A percentile compares a stretch with the other conserved stretches of the same genome.
These are phyloP conservation scores for Cheilosia soror DNA, from an alignment of 2,888 invertebrate genomes.

Conservation along the genomic window DNA sequence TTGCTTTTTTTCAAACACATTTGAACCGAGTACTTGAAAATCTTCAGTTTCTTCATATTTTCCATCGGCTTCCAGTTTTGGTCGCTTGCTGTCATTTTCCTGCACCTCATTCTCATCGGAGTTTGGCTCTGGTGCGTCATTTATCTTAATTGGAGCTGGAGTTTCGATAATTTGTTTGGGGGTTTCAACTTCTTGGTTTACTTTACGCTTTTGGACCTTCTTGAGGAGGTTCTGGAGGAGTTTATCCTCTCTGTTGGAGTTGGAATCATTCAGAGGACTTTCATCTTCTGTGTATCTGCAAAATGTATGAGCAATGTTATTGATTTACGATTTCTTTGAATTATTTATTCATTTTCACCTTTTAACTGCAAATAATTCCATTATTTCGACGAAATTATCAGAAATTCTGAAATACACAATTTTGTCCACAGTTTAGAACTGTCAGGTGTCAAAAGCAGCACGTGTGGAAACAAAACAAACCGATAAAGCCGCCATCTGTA, in stretches of 20 bases:
- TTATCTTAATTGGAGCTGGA: slow-evolving; percentile 76
- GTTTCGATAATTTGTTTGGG: slow-evolving; percentile 78
- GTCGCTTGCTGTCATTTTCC: slow-evolving; percentile 37
- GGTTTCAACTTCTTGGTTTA: slow-evolving; percentile 28
- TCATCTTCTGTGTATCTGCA: slow-evolving; percentile 84
- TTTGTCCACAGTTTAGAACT: background rate
- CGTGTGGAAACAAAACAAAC: slow-evolving; percentile 39
- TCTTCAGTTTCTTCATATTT: slow-evolving; percentile 62
- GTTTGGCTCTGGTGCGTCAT: background rate
- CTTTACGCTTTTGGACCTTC: slow-evolving; percentile 85
- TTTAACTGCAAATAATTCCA: slow-evolving; percentile 87
- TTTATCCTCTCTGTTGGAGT: slow-evolving; percentile 84
- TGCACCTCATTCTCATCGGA: slow-evolving; percentile 11
- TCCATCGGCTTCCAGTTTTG: slow-evolving; percentile 57
- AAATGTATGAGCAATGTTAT: slow-evolving; percentile 64
- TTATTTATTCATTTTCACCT: slow-evolving; percentile 84
- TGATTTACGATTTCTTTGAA: background rate
- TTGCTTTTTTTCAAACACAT: slow-evolving; percentile 85
- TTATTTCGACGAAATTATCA: slow-evolving; percentile 78
- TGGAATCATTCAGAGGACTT: slow-evolving; percentile 81
- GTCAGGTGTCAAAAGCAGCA: slow-evolving; percentile 22
- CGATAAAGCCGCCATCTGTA: slow-evolving; percentile 2
- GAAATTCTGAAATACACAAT: slow-evolving; percentile 36
- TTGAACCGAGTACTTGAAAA: slow-evolving; percentile 87
- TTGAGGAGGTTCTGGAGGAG: slow-evolving; percentile 86